Conservation (phyloP, 2,888 invertebrate genomes). For the Zonitis immaculata region DNA sequence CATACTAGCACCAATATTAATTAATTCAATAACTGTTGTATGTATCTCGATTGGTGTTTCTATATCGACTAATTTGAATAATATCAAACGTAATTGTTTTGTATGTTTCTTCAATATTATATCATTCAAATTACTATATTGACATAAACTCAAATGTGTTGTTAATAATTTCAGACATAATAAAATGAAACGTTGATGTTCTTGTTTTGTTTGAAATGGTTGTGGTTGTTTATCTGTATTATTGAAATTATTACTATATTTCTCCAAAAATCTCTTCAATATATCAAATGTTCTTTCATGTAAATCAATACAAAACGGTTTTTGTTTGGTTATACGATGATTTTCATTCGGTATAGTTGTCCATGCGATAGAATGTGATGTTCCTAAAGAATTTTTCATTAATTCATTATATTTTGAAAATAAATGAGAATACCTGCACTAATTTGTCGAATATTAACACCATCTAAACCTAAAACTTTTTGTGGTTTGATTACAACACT, state of each 20-base stretch:
- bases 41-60: constrained; percentile 52
- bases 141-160: constrained; percentile 57
- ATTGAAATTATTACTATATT: constrained; percentile 52
- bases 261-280: constrained; percentile 54
- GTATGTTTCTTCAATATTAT: constrained; percentile 53
- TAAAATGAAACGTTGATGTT: constrained; percentile 56
- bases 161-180: constrained; percentile 55
- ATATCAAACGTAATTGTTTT: constrained; percentile 51
- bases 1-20: constrained; percentile 56
- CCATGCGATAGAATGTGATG: constrained; percentile 61
- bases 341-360: constrained; percentile 51
- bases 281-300: constrained; percentile 57
- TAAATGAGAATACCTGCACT: constrained; percentile 51
- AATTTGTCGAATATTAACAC: constrained; percentile 55
- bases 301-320: constrained; percentile 59
- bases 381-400: constrained; percentile 40
- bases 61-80: constrained; percentile 53
- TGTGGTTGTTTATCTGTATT: constrained; percentile 45
- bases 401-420: not conserved
- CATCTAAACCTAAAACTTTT: constrained; percentile 54
- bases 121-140: constrained; percentile 50
- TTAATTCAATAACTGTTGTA: constrained; percentile 53
- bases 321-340: constrained; percentile 54
- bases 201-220: constrained; percentile 50
- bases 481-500: constrained; percentile 56